Evolutionary conservation across 2,888 invertebrate genomes (phyloP), one percentile per base, ranked within the genome.

Genomic region (Philhelius pedissequus): DNA sequence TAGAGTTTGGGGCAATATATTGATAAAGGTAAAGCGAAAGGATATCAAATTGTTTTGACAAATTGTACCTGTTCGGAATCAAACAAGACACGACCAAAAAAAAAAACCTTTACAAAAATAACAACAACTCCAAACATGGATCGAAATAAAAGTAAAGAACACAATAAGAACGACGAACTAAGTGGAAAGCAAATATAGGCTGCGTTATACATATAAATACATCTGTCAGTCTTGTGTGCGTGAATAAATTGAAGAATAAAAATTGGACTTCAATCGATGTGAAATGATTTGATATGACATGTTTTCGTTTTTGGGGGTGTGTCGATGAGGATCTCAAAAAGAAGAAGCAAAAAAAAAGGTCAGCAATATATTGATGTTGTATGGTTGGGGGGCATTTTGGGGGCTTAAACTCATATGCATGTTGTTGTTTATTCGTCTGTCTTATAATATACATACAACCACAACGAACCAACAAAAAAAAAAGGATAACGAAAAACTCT

Each of bases 51-150:
- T 75, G 78, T 75, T 83, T 83, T 79, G 83, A 83, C 83, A 83
- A 83, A 83, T 83, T 83, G 83, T 83, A 83, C 83, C 83, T 79
- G 83, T 66, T 79, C 50, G 50, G 73, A 73, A 83, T 83, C 78
- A 74, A 83, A 69, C 74, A 75, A 56, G n/a, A n/a, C n/a, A n/a
- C n/a, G n/a, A n/a, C n/a, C 48, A 52, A 82, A 52, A 71, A 43
- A 52, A 60, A 40, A 22, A 40, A 22, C 22, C 22, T 25, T 66
- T 13, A 15, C 7, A 66, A 71, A 58, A 38, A 60, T n/a, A 62
- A 27, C 3, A 25, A 70, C 32, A 45, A 54, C n/a, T 40, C 64
- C n/a, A 30, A 71, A 60, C 50, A 64, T 56, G 58, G 38, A 64
- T 56, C 56, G 56, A 81, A 75, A 80, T 60, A 52, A 68, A 35